Base-by-base conservation (phyloP, 2,888 invertebrate species). In the Ornithoptera alexandrae region DNA sequence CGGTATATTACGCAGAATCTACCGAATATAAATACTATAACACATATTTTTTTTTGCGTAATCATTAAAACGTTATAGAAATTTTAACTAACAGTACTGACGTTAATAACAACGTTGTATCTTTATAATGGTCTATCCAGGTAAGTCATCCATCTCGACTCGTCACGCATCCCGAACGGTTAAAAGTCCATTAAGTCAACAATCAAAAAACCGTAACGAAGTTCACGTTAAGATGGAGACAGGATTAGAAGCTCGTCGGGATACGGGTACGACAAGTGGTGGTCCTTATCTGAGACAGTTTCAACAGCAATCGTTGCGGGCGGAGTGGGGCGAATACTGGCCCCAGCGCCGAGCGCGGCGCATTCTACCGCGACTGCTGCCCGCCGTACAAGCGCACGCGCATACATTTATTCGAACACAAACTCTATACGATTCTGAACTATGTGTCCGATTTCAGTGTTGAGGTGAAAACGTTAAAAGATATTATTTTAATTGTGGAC, bases 211-310 rank as follows among this genome's bases (percentile, higher is more conserved):
- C 78, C 80, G 79, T 82, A 84, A 85, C 84, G 84, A 86, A 57
- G 61, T 87, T 88, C n/a, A 53, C 85, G 84, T 86, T 86, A 86
- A 85, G 73, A 70, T 72, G 73, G 75, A 73, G 77, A 84, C 86
- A 87, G 86, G 86, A 87, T 89, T 87, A 86, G 86, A 83, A 85
- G 78, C 84, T 83, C 85, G 75, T 83, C 87, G 86, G 88, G 89
- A 86, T 82, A 68, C 22, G 68, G 20, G 30, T 58, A 83, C 82
- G 82, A 77, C 77, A 77, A 81, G 80, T 81, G 79, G 81, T 82
- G 83, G 85, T 85, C 88, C 89, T 90, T 90, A 90, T 90, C 90
- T 87, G 79, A 77, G 82, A 79, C 81, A 76, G 84, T 86, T 87
- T 84, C 83, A 78, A 85, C 86, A 86, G 83, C 79, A 73, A 67